Percentiles rank a stretch among this genome's conserved stretches.
Evolutionary conservation across 2,113 vertebrate genomes (phyloP).

Genomic region (Nothocercus julius): DNA sequence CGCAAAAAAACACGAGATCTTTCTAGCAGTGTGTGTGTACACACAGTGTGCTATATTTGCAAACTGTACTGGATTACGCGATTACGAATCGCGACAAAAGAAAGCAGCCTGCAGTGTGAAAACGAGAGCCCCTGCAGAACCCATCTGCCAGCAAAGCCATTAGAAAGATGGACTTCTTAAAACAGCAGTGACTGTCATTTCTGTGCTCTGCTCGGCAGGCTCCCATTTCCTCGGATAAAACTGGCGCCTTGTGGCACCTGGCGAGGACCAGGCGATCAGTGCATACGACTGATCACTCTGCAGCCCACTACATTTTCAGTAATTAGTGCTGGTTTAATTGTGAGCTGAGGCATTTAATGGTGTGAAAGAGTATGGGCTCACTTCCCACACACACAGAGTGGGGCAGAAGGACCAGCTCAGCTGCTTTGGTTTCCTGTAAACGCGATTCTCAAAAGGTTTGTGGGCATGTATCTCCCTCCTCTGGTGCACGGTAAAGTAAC

Average conservation of each 20-base stretch:
- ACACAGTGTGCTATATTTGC: neutral
- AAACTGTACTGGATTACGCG: slow-evolving; percentile 25
- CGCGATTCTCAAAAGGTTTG: slow-evolving; percentile 21
- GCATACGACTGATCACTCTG: neutral
- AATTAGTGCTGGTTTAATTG: neutral
- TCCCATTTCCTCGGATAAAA: slow-evolving; percentile 11
- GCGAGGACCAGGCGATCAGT: neutral
- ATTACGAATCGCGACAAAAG: slow-evolving; percentile 6
- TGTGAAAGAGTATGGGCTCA: neutral
- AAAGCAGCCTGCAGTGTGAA: slow-evolving; percentile 39
- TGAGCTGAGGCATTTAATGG: neutral
- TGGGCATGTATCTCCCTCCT: slow-evolving; percentile 27
- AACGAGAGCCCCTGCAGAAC: slow-evolving; percentile 11
- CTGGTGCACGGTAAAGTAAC: slow-evolving; percentile 42
- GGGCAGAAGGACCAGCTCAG: neutral
- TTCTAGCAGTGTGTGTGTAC: neutral
- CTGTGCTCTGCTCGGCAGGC: neutral
- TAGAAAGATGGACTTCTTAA: slow-evolving; percentile 15
- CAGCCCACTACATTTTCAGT: neutral
- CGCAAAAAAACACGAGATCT: neutral
- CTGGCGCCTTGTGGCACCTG: neutral
- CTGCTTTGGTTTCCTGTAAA: slow-evolving; percentile 8
- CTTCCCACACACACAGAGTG: neutral
- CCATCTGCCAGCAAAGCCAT: slow-evolving; percentile 29
- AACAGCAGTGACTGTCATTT: slow-evolving; percentile 4